Evolutionary conservation across 2,888 invertebrate genomes (phyloP).

Genomic region (Galerucella calmariensis): DNA sequence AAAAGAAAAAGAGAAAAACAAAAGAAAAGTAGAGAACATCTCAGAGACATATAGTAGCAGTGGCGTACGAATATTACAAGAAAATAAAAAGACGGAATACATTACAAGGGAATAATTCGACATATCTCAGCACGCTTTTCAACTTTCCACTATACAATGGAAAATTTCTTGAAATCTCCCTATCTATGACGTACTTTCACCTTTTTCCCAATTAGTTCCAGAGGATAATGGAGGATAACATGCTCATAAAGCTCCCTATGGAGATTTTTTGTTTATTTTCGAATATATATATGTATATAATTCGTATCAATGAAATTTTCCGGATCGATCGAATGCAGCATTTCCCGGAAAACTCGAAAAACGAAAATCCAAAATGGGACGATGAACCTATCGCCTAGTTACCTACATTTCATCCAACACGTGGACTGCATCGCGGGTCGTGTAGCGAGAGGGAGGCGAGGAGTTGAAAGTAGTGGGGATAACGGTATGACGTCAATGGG

Average conservation of each 20-base stretch:
- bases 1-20: too few species aligned
- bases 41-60: too few species aligned
- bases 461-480: constrained; percentile 31
- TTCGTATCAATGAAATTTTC: constrained; percentile 17
- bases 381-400: constrained; percentile 58
- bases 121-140: constrained; percentile 2
- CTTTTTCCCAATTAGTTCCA: background rate
- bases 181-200: constrained; percentile 7
- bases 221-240: background rate
- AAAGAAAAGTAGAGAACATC: too few species aligned
- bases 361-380: constrained; percentile 45
- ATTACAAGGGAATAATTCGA: background rate
- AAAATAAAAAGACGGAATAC: too few species aligned
- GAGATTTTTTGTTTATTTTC: too few species aligned
- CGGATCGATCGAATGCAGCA: constrained; percentile 17
- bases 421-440: constrained; percentile 45
- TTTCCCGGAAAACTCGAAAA: constrained; percentile 15
- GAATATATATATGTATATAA: background rate
- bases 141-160: background rate
- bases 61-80: too few species aligned
- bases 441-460: constrained; percentile 38
- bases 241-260: too few species aligned
- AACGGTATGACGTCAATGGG: constrained; percentile 56
- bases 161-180: background rate
- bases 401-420: constrained; percentile 55